Evolutionary conservation across 2,797 vertebrate species (phyloP).

Genomic region (Eulemur mongoz): DNA sequence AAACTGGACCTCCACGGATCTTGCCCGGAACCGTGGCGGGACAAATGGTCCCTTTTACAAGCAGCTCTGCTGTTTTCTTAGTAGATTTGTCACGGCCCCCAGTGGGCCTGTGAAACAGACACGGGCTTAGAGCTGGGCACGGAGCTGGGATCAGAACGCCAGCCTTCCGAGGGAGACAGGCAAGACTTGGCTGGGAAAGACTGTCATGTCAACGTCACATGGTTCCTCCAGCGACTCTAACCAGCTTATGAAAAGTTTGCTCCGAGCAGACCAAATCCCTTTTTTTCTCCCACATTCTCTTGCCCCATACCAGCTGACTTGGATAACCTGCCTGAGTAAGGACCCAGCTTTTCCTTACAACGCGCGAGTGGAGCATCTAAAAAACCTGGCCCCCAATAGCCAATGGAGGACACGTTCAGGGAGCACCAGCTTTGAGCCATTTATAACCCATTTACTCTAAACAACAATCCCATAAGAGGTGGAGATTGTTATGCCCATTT

Average conservation of each 20-base stretch:
- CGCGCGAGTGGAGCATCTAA: neutral
- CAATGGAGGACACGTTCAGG: neutral
- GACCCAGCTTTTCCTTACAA: neutral
- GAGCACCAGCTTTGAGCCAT: neutral
- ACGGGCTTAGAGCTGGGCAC: accelerated
- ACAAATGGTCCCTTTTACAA: neutral
- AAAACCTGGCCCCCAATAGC: neutral
- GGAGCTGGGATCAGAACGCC: neutral
- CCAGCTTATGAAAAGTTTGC: neutral
- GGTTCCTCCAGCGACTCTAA: neutral
- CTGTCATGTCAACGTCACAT: neutral
- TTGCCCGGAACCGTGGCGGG: neutral
- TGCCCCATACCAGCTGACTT: neutral
- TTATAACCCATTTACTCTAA: accelerated
- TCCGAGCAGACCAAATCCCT: neutral
- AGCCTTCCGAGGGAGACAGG: accelerated
- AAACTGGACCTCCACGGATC: neutral
- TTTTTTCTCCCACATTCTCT: neutral
- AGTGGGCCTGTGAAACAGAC: neutral
- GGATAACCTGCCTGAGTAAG: too few relatives aligned
- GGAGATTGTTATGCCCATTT: neutral
- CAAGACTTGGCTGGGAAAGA: neutral
- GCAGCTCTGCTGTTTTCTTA: neutral
- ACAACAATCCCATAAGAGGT: accelerated
- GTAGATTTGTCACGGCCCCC: neutral